phyloP scores from a whole-genome alignment of 2,888 invertebrate genomes.

The Euproctis similis region DNA sequence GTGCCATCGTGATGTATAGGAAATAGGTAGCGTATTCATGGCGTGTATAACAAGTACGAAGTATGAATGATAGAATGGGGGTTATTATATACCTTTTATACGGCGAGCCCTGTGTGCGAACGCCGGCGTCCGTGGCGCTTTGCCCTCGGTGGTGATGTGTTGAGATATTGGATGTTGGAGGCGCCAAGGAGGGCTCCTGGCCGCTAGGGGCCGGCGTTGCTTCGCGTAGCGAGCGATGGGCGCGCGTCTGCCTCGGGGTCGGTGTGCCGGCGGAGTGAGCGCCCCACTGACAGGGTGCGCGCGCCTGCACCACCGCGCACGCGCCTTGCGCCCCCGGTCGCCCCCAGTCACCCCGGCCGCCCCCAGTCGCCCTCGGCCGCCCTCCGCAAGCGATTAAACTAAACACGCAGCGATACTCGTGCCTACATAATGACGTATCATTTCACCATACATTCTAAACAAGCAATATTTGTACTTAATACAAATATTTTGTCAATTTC shows the following conservation, averaged over 20 bases:
- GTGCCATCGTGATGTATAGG: conserved; percentile 34
- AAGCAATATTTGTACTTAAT: too few species aligned
- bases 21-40: conserved; percentile 40
- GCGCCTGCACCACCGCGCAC: conserved; percentile 60
- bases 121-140: conserved; percentile 59
- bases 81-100: conserved; percentile 63
- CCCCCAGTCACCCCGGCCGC: conserved; percentile 12
- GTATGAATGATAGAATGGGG: conserved; percentile 28
- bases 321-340: conserved; percentile 45
- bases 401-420: conserved; percentile 31
- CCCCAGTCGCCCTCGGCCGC: conserved; percentile 22
- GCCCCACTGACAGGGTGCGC: conserved; percentile 48
- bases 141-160: conserved; percentile 43
- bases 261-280: conserved; percentile 69
- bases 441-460: too few species aligned
- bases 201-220: conserved; percentile 72
- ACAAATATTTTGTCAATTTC: too few species aligned
- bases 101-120: conserved; percentile 60
- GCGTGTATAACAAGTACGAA: conserved; percentile 46
- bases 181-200: conserved; percentile 67
- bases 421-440: conserved; percentile 31
- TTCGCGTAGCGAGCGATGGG: conserved; percentile 57
- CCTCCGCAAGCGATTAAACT: conserved; percentile 24
- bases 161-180: conserved; percentile 43
- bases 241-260: conserved; percentile 63